Base-by-base conservation (phyloP, 1,140 invertebrate species). In the Brachionus sp. region DNA sequence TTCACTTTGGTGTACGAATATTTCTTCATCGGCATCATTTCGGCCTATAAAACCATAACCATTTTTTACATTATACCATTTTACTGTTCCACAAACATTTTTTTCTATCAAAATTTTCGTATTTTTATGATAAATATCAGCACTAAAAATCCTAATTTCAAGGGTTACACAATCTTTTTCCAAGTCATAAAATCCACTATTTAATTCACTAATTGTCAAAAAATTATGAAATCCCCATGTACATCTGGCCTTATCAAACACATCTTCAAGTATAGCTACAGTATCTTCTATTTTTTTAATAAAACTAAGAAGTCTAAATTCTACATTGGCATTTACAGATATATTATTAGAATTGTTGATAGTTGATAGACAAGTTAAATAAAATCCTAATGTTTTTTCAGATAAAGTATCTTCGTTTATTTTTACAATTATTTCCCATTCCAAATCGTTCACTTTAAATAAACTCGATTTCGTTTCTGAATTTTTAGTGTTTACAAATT, bases 51-150 rank as follows among this genome's bases (percentile, higher is more conserved):
- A 98, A 87, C 97, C 97, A 91, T 98, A 98, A 90, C 97, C 97
- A 91, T 95, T 98, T 91, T 98, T 98, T 53, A 98, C 96, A 90
- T 98, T 98, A 91, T 98, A 98, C 95, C 95, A 97, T 91, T 97
- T 97, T 16, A 97, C 95, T 86, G 93, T 94, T 87, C 95, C 95
- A 88, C 92, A 93, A 87, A 97, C 64, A 25, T 68, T 82, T n/a
- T 29, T 66, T 25, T 10, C 29, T 42, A 44, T 12, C 23, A 42
- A 39, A 10, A 6, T 13, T 73, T 73, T 73, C 16, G 44, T 46
- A 16, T 46, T 46, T 46, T 46, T 46, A 46, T 46, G n/a, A 46
- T 13, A 46, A 46, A 46, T 46, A 1, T 46, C 44, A 46, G 44
- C 44, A 46, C 44, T 46, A 13, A 46, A 46, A 46, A 46, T 46